Conservation (phyloP, 2,888 invertebrate species). For the Andrena haemorrhoa region DNA sequence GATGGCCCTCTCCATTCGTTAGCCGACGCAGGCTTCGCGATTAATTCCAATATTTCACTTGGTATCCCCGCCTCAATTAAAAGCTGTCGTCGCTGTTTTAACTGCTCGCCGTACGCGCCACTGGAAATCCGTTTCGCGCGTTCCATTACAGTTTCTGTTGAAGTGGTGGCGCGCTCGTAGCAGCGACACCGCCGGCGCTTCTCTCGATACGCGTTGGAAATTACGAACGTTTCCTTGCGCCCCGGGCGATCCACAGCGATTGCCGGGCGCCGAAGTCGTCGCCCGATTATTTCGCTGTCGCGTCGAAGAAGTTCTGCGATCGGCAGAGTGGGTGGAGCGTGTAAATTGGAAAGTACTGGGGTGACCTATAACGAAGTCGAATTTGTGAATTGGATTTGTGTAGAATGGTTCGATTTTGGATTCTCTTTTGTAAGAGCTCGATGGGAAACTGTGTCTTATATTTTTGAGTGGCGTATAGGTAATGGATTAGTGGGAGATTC, state of each 20-base stretch:
- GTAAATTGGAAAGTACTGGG: no score
- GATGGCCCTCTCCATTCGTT: slow-evolving; percentile 69
- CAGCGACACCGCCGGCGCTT: neutral
- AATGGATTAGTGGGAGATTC: no score
- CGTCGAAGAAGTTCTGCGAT: neutral
- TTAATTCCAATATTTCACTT: slow-evolving; percentile 74
- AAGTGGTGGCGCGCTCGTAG: no score
- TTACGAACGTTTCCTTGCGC: neutral
- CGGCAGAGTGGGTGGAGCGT: neutral
- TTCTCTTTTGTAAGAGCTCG: no score
- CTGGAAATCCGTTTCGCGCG: slow-evolving; percentile 63
- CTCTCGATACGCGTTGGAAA: neutral
- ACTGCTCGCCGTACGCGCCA: slow-evolving; percentile 53
- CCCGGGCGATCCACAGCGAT: neutral
- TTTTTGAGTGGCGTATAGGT: no score
- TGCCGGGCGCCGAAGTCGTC: neutral
- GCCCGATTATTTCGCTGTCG: neutral
- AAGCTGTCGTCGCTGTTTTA: slow-evolving; percentile 72
- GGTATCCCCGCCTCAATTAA: slow-evolving; percentile 69
- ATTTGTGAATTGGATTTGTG: no score
- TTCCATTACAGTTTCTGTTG: slow-evolving; percentile 35
- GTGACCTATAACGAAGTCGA: no score
- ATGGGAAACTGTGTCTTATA: no score
- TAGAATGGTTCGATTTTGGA: no score
- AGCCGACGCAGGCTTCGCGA: slow-evolving; percentile 65